Evolutionary conservation across 23 tunicate species (phyloP).

Genomic region (Clavelina lepadiformis): DNA sequence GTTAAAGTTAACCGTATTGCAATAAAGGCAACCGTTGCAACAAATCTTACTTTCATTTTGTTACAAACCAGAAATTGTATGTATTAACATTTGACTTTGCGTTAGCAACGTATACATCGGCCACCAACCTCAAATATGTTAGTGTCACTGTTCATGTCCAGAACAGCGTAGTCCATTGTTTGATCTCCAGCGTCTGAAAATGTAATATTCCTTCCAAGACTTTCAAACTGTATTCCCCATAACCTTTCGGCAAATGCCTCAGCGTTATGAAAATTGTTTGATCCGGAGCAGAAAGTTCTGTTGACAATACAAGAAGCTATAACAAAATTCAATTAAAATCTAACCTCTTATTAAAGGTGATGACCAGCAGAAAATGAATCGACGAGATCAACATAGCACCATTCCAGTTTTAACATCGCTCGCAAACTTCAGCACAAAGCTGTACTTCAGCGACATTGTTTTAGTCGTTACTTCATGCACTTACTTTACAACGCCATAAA

Average conservation of each 20-base stretch:
- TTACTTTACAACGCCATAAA: conserved; percentile 33
- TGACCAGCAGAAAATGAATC: no score
- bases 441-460: no score
- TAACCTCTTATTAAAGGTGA: not conserved
- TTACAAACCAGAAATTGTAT: not conserved
- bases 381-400: no score
- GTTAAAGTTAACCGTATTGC: not conserved
- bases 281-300: conserved; percentile 20
- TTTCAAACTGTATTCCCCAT: conserved; percentile 45
- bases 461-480: no score
- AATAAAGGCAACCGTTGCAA: not conserved
- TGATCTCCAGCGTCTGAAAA: conserved; percentile 42
- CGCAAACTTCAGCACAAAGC: no score
- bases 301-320: not conserved
- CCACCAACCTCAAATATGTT: conserved; percentile 51
- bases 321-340: not conserved
- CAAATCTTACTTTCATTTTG: not conserved
- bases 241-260: conserved; percentile 34
- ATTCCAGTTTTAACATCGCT: no score
- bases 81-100: not conserved
- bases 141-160: conserved; percentile 59
- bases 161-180: conserved; percentile 50
- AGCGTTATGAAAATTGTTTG: conserved; percentile 30
- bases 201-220: conserved; percentile 58
- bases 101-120: not conserved